These are phyloP conservation scores for Dicrostonyx torquatus DNA, from an alignment of 2,797 vertebrate species.

Conservation along the genomic window DNA sequence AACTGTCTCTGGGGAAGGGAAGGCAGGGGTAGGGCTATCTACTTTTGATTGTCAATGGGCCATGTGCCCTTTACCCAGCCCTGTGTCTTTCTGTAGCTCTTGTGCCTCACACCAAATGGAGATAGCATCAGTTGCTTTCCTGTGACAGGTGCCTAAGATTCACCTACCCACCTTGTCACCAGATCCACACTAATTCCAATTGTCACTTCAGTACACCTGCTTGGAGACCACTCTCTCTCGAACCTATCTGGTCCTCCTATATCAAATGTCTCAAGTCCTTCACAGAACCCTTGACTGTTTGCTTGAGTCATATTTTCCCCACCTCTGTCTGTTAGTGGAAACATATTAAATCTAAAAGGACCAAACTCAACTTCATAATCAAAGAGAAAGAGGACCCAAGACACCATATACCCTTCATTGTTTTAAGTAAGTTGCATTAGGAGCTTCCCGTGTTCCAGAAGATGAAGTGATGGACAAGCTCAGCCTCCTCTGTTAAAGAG, in stretches of 20 bases:
- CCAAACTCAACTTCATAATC: neutral
- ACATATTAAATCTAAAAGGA: neutral
- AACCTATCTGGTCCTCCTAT: neutral
- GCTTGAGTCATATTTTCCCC: neutral
- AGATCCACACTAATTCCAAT: neutral
- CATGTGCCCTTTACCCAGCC: neutral
- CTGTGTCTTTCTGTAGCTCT: neutral
- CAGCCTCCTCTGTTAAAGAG: neutral
- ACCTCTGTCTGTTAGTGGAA: neutral
- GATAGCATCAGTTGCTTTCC: neutral
- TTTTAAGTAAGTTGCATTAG: neutral
- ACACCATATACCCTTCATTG: neutral
- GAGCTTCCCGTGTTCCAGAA: neutral
- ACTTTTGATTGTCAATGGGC: neutral
- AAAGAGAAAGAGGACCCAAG: slow-evolving; percentile 17
- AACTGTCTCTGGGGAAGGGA: neutral
- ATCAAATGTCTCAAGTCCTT: neutral
- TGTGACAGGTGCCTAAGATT: neutral
- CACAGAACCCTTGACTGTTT: neutral
- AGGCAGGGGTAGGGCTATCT: neutral
- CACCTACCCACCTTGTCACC: neutral
- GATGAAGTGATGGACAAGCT: neutral
- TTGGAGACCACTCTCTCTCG: neutral
- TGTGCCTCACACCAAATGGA: neutral
- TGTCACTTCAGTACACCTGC: neutral